phyloP scores from a whole-genome alignment of 30 jellyfish, hydroid and myxozoan species.

The Aurelia sp. region DNA sequence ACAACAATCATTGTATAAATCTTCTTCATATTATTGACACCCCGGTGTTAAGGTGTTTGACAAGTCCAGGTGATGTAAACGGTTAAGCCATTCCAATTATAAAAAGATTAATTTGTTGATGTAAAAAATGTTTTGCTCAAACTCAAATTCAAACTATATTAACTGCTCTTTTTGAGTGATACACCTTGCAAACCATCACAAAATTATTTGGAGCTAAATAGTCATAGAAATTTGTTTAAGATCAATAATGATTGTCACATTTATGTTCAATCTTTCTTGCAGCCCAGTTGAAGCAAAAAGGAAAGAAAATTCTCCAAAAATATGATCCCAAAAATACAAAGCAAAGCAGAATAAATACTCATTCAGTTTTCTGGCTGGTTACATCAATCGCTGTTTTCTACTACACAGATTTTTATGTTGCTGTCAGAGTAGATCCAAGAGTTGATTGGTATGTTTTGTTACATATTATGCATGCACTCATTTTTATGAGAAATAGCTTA shows the following conservation, averaged over 20 bases:
- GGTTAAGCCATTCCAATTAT: too few relatives aligned
- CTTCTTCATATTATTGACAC: too few relatives aligned
- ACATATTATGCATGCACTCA: neutral
- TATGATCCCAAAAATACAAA: constrained; percentile 67
- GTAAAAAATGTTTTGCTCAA: too few relatives aligned
- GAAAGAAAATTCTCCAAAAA: constrained; percentile 66
- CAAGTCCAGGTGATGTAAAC: too few relatives aligned
- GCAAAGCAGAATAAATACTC: constrained; percentile 70
- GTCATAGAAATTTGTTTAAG: neutral
- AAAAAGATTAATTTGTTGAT: too few relatives aligned
- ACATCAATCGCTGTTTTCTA: constrained; percentile 82
- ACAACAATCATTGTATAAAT: too few relatives aligned
- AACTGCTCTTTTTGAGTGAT: too few relatives aligned
- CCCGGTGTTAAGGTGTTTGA: too few relatives aligned
- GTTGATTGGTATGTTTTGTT: constrained; percentile 67
- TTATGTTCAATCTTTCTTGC: neutral
- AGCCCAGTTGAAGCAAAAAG: constrained; percentile 69
- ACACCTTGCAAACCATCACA: too few relatives aligned
- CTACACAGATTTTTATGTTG: constrained; percentile 80
- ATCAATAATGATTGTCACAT: neutral
- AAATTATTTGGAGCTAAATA: too few relatives aligned
- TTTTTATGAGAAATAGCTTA: too few relatives aligned
- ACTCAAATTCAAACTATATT: too few relatives aligned
- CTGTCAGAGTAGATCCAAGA: constrained; percentile 78
- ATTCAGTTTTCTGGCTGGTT: constrained; percentile 87